These are phyloP conservation scores for Brevimyrus niger DNA, from an alignment of 2,113 vertebrate species.

Conservation along the genomic window DNA sequence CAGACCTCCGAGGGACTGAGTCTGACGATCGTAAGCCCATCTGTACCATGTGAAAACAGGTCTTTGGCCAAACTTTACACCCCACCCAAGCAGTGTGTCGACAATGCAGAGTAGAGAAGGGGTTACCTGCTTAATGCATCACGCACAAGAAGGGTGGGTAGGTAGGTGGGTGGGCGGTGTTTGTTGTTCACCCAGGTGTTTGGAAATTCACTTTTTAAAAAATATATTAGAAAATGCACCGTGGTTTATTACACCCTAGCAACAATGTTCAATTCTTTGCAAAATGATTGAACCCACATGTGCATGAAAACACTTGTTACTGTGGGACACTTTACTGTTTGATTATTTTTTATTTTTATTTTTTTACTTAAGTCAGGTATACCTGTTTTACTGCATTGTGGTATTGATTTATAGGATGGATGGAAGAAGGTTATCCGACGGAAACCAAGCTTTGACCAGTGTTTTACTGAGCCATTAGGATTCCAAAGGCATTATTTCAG, in stretches of 20 bases:
- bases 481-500: background rate
- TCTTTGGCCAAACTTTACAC: background rate
- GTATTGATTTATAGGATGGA: background rate
- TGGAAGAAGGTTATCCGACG: background rate
- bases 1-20: slow-evolving; percentile 50
- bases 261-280: background rate
- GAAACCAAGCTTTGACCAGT: background rate
- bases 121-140: background rate
- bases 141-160: background rate
- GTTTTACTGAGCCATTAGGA: background rate
- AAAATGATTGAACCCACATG: background rate
- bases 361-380: background rate
- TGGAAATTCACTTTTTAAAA: background rate
- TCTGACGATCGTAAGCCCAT: background rate
- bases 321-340: background rate
- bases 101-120: background rate
- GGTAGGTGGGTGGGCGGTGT: background rate
- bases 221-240: background rate
- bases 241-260: background rate
- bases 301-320: background rate
- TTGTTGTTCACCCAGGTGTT: background rate
- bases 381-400: background rate
- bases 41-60: background rate
- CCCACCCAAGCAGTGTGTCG: background rate
- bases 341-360: background rate